Evolutionary conservation across 1,140 invertebrate genomes (phyloP), one percentile per base, ranked within the genome.

Genomic region (Platorchestia sp.): DNA sequence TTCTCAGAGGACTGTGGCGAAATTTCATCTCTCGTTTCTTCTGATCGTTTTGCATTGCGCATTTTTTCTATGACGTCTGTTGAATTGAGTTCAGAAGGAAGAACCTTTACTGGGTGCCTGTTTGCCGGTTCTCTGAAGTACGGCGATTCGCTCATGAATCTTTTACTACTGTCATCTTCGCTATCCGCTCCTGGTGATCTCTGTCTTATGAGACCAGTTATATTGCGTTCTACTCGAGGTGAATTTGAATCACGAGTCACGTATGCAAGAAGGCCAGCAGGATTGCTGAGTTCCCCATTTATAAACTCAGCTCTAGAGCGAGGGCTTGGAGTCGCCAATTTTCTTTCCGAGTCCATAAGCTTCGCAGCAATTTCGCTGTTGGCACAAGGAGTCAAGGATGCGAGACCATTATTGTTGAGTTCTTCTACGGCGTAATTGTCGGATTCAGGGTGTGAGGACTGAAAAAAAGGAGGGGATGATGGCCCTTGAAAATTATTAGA

Each of bases 221-320:
- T 93, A 47, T 44, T 93, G 36, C 91, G 43, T 93, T 93, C 91
- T 16, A 93, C 47, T 40, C 91, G 43, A 45, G 91, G 91, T 10
- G 91, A 93, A 47, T 93, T 93, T 44, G 91, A 45, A 93, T 93
- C 91, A 45, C 91, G 43, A 14, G 91, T 93, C 40, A 93, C 91
- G 44, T 45, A 93, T 27, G 91, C 91, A n/a, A 93, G 91, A 93
- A 93, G 91, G 40, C 91, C 91, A 93, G 91, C 91, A 0, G 91
- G 91, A 93, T 93, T 93, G 45, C 91, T 93, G 6, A 93, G 91
- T 93, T 93, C 91, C 5, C 91, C 91, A 40, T 93, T 93, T 45
- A 93, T 93, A 40, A 93, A 47, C 45, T 93, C 91, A 45, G 91
- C 91, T 93, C 44, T 93, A n/a, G 91, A 93, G 10, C 91, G 43